Conservation (phyloP, 2,113 vertebrate genomes). For the Paraplagusia blochii region DNA sequence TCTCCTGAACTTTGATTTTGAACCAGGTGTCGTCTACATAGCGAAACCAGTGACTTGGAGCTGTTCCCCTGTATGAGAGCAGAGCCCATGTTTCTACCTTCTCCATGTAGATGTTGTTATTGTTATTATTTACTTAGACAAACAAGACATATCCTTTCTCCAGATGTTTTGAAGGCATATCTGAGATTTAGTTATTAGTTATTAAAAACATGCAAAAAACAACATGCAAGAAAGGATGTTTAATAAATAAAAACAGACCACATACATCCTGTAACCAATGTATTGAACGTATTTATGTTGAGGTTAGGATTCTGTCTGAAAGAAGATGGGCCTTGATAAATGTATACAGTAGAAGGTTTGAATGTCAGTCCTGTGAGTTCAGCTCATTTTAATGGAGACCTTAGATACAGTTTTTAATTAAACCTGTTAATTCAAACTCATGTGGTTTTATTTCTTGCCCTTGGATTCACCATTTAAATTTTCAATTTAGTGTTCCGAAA, state of each 20-base stretch:
- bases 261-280: neutral
- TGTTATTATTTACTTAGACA: too few species aligned
- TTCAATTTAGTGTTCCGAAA: conserved; percentile 12
- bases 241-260: conserved; percentile 4
- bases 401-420: neutral
- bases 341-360: neutral
- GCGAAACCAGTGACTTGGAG: too few species aligned
- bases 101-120: too few species aligned
- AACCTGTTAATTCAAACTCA: conserved; percentile 38
- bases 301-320: neutral
- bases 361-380: neutral
- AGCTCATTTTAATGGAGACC: conserved; percentile 3
- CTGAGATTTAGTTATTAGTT: too few species aligned
- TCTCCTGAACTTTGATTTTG: too few species aligned
- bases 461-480: too few species aligned
- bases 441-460: conserved; percentile 32
- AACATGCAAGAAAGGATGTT: neutral
- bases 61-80: too few species aligned
- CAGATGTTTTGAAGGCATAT: too few species aligned
- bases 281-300: neutral
- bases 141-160: too few species aligned
- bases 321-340: neutral
- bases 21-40: too few species aligned
- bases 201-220: too few species aligned
- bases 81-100: too few species aligned